Conservation (phyloP, 2,113 vertebrate species). For the Oncorhynchus keta region DNA sequence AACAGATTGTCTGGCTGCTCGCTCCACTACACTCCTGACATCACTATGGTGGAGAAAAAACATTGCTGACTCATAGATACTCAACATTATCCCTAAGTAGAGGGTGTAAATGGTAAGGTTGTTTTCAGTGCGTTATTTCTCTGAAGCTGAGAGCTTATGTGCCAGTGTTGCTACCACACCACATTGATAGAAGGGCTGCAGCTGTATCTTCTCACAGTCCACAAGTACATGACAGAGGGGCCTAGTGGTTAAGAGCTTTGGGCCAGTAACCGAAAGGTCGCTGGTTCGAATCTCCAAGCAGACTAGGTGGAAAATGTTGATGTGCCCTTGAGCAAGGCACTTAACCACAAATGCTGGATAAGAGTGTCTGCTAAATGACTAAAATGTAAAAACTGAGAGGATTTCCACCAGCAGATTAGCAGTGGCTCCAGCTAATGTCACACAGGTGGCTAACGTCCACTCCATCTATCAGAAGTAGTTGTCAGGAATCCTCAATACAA, state of each 20-base stretch:
- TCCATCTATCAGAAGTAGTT: conserved; percentile 28
- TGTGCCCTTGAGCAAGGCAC: too few species aligned
- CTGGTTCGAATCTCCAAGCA: too few species aligned
- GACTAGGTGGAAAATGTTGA: too few species aligned
- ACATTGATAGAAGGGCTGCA: conserved; percentile 11
- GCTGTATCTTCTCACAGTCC: conserved; percentile 40
- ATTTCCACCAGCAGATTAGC: conserved; percentile 23
- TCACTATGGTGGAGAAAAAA: conserved; percentile 27
- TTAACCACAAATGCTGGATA: too few species aligned
- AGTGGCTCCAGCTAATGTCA: conserved; percentile 30
- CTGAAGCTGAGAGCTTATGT: conserved; percentile 34
- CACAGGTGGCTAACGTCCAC: conserved; percentile 41
- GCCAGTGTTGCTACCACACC: conserved; percentile 26
- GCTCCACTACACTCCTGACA: conserved; percentile 45
- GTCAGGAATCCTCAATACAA: background rate
- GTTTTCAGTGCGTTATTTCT: conserved; percentile 22
- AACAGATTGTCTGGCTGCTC: conserved; percentile 22
- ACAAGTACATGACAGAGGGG: conserved; percentile 8
- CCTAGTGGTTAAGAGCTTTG: too few species aligned
- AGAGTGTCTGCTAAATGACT: too few species aligned
- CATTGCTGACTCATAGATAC: conserved; percentile 13
- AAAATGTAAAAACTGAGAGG: background rate
- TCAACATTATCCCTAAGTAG: conserved; percentile 20
- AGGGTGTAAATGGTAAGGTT: background rate
- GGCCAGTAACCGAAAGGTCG: too few species aligned